Evolutionary conservation across 1,140 invertebrate species (phyloP).

Genomic region (Solenopsis fugax): DNA sequence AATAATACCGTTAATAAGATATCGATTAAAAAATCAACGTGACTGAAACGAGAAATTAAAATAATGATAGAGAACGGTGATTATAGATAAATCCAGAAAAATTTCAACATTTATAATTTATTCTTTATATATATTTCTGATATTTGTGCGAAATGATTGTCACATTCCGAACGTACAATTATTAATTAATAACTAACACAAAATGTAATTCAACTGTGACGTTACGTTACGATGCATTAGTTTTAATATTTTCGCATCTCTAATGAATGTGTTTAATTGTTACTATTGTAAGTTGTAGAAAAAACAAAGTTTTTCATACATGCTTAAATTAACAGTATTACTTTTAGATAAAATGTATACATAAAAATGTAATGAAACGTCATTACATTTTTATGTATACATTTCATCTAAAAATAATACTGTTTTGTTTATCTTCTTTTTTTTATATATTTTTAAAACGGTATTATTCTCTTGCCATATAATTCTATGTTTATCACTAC

Average conservation of each 20-base stretch:
- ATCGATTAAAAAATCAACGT: background rate
- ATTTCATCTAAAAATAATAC: background rate
- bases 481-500: background rate
- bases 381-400: background rate
- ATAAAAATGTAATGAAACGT: too few relatives aligned
- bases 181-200: background rate
- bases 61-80: background rate
- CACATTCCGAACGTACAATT: background rate
- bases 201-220: background rate
- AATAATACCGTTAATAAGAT: constrained; percentile 13
- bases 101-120: background rate
- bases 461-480: background rate
- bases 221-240: background rate
- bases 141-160: background rate
- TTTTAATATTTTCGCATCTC: background rate
- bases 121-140: background rate
- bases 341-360: too few relatives aligned
- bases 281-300: background rate
- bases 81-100: background rate
- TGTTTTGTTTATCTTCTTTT: too few relatives aligned
- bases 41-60: background rate
- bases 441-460: background rate
- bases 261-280: constrained; percentile 17
- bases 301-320: background rate
- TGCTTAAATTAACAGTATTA: too few relatives aligned